Evolutionary conservation across 2,113 vertebrate genomes (phyloP).

Genomic region (Eudyptes chrysolophus): DNA sequence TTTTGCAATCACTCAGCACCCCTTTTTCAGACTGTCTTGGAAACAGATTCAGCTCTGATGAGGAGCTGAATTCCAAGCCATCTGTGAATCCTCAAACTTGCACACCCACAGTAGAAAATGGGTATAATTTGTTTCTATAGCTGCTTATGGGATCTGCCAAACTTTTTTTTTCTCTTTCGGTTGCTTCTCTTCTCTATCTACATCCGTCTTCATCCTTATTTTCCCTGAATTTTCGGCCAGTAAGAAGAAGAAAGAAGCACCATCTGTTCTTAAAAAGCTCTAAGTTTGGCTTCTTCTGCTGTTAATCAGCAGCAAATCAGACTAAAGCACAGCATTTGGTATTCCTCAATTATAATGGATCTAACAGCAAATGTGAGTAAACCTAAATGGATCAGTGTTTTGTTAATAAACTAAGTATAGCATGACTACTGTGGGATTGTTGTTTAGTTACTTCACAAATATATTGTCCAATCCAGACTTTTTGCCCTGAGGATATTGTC

Average conservation of each 20-base stretch:
- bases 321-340: not conserved
- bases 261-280: constrained; percentile 65
- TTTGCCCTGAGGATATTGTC: not conserved
- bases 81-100: constrained; percentile 64
- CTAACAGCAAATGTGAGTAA: constrained; percentile 4
- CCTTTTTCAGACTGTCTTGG: constrained; percentile 34
- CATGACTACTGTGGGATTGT: not conserved
- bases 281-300: constrained; percentile 43
- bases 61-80: constrained; percentile 53
- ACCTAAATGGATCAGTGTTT: not conserved
- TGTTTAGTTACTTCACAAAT: not conserved
- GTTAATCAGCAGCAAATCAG: constrained; percentile 42
- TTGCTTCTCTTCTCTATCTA: constrained; percentile 25
- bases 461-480: not conserved
- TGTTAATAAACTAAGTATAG: not conserved
- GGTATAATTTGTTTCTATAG: constrained; percentile 63
- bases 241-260: constrained; percentile 50
- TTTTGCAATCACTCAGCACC: not conserved
- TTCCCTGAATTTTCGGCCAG: constrained; percentile 61
- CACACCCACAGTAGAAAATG: constrained; percentile 66
- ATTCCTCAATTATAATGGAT: constrained; percentile 12
- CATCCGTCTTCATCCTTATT: constrained; percentile 45
- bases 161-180: constrained; percentile 17
- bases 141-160: constrained; percentile 42
- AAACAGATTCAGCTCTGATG: constrained; percentile 9